Evolutionary conservation across 2,113 vertebrate genomes (phyloP), one percentile per base, ranked within the genome.

Genomic region (Xyrauchen texanus): DNA sequence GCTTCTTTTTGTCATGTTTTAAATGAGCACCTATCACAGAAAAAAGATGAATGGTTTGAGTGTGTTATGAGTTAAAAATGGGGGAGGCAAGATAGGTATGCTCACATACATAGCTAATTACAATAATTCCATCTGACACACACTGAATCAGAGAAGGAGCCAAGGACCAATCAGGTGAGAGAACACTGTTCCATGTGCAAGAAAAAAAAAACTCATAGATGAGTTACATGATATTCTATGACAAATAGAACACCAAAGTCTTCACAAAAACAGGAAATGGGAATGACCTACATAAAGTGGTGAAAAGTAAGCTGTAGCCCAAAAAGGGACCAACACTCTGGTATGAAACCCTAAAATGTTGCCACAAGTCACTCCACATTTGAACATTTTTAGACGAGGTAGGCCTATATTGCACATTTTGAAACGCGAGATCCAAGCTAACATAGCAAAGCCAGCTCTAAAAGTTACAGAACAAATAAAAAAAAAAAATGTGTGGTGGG

Each of bases 211-310:
- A 69, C 16, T 71, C 21, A 71, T 78, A 74, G 71, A 86, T 75
- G 84, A 91, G 86, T 85, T 85, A 81, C 79, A 84, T 87, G 88
- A 87, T 85, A 77, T 78, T 65, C 71, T 78, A 76, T 81, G 82
- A 92, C 89, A 90, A 90, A 92, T 87, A 80, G 78, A 86, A 68
- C 71, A 58, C 45, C 88, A 81, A 78, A 83, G 88, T 87, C 75
- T 76, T 86, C 82, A 87, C 80, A 87, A 79, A 86, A 83, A 78
- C 87, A 86, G 82, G 84, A 78, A 85, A 52, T 69, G 73, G 68
- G 74, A 80, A 55, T 91, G 92, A 91, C 92, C 91, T 90, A 93
- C 81, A 92, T 92, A 88, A 84, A 84, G 72, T 15, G 77, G 82
- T 87, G 85, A 88, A 90, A 91, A 90, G 89, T 92, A 90, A 89